These are phyloP conservation scores for Aeoliscus strigatus DNA, from an alignment of 2,797 vertebrate genomes.

Conservation along the genomic window DNA sequence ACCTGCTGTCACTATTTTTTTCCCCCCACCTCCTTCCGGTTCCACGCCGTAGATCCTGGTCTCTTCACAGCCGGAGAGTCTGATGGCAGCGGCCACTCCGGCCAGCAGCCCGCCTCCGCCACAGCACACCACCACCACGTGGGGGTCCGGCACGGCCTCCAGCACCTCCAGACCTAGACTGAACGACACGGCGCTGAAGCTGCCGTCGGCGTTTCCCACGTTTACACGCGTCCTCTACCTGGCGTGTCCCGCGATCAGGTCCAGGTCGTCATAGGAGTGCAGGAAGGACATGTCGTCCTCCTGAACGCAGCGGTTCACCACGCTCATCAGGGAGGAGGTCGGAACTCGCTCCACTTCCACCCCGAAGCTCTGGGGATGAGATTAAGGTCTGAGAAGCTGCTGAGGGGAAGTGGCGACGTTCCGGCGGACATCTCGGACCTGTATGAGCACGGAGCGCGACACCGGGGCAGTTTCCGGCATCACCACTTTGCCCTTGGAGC, in stretches of 20 bases:
- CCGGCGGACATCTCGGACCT: constrained; percentile 66
- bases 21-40: constrained; percentile 80
- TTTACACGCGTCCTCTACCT: too few species aligned
- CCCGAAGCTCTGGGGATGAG: constrained; percentile 67
- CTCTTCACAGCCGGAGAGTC: constrained; percentile 66
- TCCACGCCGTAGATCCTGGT: constrained; percentile 78
- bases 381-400: too few species aligned
- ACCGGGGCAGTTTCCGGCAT: constrained; percentile 76
- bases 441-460: constrained; percentile 72
- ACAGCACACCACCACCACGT: constrained; percentile 77
- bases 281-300: constrained; percentile 74
- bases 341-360: constrained; percentile 73
- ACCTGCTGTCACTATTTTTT: accelerated
- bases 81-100: constrained; percentile 72
- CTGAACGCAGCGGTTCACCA: constrained; percentile 70
- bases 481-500: constrained; percentile 74
- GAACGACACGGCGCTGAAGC: neutral
- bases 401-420: too few species aligned
- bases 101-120: constrained; percentile 76
- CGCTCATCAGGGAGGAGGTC: constrained; percentile 58
- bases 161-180: constrained; percentile 76
- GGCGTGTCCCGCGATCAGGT: constrained; percentile 76
- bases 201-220: too few species aligned
- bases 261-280: constrained; percentile 74
- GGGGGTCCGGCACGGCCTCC: constrained; percentile 64